Evolutionary conservation across 2,888 invertebrate species (phyloP).

Genomic region (Dichetophora obliterata): DNA sequence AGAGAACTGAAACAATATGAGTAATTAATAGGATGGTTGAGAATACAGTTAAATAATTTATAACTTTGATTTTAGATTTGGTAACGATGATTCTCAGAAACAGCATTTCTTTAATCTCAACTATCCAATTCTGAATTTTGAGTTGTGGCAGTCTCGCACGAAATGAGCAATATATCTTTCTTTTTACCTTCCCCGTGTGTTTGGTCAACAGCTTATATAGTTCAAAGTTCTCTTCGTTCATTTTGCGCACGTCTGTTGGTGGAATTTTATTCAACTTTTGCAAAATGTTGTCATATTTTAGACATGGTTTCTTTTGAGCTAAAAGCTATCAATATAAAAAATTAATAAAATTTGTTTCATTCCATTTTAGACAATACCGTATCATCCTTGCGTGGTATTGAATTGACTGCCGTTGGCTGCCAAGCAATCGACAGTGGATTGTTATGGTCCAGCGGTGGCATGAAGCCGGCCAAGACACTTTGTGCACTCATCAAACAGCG

Average conservation of each 20-base stretch:
- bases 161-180: neutral
- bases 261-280: slow-evolving; percentile 71
- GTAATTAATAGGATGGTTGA: no score
- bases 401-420: slow-evolving; percentile 91
- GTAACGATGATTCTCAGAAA: no score
- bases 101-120: no score
- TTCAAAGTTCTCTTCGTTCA: slow-evolving; percentile 73
- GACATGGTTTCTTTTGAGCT: slow-evolving; percentile 72
- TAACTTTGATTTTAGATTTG: no score
- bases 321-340: slow-evolving; percentile 57
- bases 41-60: no score
- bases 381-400: slow-evolving; percentile 78
- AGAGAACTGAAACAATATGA: no score
- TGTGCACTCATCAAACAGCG: slow-evolving; percentile 88
- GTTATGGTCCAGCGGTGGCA: slow-evolving; percentile 68
- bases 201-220: slow-evolving; percentile 76
- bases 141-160: no score
- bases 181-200: slow-evolving; percentile 71
- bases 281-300: slow-evolving; percentile 72
- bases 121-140: no score
- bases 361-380: slow-evolving; percentile 72
- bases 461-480: slow-evolving; percentile 79
- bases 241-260: slow-evolving; percentile 71
- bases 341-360: slow-evolving; percentile 47
- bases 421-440: slow-evolving; percentile 73